These are phyloP conservation scores for Phenganax subtilis DNA, from an alignment of 92 coral and sea anemone genomes.

Conservation along the genomic window DNA sequence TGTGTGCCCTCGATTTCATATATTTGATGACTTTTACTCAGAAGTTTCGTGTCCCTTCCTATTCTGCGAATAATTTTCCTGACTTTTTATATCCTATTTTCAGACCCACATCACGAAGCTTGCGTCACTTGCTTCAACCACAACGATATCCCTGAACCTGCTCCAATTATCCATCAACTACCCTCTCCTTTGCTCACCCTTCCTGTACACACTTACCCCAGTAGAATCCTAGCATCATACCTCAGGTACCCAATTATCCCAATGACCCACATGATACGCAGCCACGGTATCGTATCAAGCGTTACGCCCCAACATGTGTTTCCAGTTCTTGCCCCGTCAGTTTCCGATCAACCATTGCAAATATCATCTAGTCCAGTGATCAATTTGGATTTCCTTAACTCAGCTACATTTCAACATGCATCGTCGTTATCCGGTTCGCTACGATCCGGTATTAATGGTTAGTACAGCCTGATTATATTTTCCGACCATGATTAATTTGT, in stretches of 20 bases:
- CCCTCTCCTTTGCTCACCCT: background rate
- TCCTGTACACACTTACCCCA: slow-evolving; percentile 15
- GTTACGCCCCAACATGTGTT: background rate
- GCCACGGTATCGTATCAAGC: background rate
- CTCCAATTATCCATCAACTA: slow-evolving; percentile 14
- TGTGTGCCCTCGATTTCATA: no score
- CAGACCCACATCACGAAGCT: slow-evolving; percentile 21
- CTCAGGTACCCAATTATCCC: slow-evolving; percentile 13
- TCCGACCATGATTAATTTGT: background rate
- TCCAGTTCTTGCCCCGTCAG: slow-evolving; percentile 4
- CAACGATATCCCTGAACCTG: background rate
- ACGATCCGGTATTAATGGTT: slow-evolving; percentile 23
- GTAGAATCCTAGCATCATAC: background rate
- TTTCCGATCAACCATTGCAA: slow-evolving; percentile 15
- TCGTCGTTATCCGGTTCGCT: background rate
- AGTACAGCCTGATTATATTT: background rate
- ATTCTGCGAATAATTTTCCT: background rate
- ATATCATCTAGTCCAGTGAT: slow-evolving; percentile 34
- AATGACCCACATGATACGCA: background rate
- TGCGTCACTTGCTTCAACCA: slow-evolving; percentile 10
- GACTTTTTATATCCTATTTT: background rate
- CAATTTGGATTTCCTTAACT: slow-evolving; percentile 16
- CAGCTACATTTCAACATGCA: background rate
- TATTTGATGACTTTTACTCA: no score
- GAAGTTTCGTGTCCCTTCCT: no score